These are phyloP conservation scores for Antheraea yamamai DNA, from an alignment of 2,888 invertebrate species.

Conservation along the genomic window DNA sequence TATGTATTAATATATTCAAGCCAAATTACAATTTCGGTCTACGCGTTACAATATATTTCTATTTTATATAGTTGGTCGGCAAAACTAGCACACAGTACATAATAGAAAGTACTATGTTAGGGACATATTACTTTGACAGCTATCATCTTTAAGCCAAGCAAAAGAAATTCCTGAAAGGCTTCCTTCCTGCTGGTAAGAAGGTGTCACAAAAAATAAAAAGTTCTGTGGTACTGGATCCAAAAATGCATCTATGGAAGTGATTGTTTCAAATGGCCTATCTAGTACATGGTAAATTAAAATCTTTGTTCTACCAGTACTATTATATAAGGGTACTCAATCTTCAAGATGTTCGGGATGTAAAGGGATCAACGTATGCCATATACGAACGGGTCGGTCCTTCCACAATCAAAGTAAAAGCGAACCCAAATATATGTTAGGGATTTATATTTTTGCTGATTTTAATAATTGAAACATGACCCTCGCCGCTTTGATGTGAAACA, in stretches of 20 bases:
- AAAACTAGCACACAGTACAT: too few species aligned
- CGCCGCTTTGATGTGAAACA: neutral
- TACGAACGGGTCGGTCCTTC: slow-evolving; percentile 12
- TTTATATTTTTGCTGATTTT: slow-evolving; percentile 15
- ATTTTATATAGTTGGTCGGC: neutral
- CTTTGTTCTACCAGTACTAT: slow-evolving; percentile 2
- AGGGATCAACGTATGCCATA: slow-evolving; percentile 12
- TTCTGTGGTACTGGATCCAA: neutral
- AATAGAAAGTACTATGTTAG: too few species aligned
- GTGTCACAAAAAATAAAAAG: too few species aligned
- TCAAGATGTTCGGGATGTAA: slow-evolving; percentile 7
- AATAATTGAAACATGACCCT: slow-evolving; percentile 15
- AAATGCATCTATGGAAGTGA: neutral
- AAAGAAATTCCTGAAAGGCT: too few species aligned
- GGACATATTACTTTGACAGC: too few species aligned
- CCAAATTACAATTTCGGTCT: neutral
- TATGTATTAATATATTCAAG: neutral
- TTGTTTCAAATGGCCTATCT: neutral
- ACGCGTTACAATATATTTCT: neutral
- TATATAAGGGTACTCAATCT: slow-evolving; percentile 10
- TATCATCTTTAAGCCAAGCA: too few species aligned
- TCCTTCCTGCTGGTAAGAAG: too few species aligned
- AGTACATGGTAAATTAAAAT: neutral
- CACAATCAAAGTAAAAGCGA: slow-evolving; percentile 11
- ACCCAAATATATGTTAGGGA: neutral